phyloP scores from a whole-genome alignment of 2,113 vertebrate genomes.

The Cochlearius cochlearius region DNA sequence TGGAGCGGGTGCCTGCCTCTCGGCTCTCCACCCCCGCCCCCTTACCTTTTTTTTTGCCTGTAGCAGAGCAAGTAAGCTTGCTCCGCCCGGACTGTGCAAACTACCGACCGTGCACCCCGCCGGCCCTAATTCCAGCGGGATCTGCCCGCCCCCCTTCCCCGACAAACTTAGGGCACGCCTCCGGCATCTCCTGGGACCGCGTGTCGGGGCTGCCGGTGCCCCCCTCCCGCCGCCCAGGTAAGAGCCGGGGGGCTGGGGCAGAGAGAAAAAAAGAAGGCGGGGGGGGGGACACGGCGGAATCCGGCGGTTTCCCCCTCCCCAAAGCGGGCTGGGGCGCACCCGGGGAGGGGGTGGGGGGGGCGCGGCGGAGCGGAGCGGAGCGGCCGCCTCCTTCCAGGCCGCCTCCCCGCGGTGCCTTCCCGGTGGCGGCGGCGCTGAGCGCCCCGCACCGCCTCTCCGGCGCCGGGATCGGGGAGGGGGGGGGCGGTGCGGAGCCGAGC shows the following conservation, averaged over 20 bases:
- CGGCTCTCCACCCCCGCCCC: background rate
- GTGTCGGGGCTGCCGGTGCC: background rate
- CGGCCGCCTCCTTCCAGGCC: background rate
- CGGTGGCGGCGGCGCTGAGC: background rate
- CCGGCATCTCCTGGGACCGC: background rate
- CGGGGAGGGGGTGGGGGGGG: too few relatives aligned
- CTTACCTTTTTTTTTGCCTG: too few relatives aligned
- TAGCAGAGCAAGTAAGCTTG: background rate
- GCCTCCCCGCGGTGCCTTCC: background rate
- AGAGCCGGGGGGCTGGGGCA: background rate
- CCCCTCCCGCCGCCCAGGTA: background rate
- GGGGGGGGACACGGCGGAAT: background rate
- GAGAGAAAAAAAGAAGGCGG: too few relatives aligned
- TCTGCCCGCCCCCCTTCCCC: background rate
- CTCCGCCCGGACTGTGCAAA: background rate
- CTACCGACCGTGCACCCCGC: background rate
- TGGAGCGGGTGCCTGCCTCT: background rate
- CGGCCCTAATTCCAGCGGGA: background rate
- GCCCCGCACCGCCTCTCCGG: too few relatives aligned
- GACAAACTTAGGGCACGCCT: background rate
- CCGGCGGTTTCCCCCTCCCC: background rate
- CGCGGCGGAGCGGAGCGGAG: background rate
- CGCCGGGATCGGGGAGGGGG: fast-evolving
- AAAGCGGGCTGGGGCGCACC: too few relatives aligned
- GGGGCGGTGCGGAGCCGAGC: background rate